Percentiles rank a stretch among this genome's conserved stretches.
These are phyloP conservation scores for Proisotoma minuta DNA, from an alignment of 2,888 invertebrate species.

Conservation along the genomic window DNA sequence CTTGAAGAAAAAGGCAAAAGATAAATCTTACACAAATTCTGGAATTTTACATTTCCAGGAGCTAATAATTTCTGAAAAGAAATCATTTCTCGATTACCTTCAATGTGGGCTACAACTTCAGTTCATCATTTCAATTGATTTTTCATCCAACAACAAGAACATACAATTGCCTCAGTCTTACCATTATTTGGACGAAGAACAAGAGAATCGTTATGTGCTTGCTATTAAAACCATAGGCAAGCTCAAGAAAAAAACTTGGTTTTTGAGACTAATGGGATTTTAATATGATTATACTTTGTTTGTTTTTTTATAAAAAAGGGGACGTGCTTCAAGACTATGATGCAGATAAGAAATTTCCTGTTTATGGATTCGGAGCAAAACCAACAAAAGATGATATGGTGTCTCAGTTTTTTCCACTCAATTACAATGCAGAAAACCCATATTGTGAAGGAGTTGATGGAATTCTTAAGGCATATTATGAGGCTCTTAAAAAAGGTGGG, in stretches of 20 bases:
- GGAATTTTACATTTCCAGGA: conserved; percentile 53
- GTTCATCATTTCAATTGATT: conserved; percentile 51
- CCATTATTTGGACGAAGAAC: conserved; percentile 52
- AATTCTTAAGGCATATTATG: conserved; percentile 53
- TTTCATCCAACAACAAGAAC: conserved; percentile 49
- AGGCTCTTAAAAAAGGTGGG: conserved; percentile 50
- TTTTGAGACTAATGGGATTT: too few species aligned
- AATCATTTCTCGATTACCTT: conserved; percentile 55
- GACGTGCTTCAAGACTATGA: conserved; percentile 53
- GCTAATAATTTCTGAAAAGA: conserved; percentile 44
- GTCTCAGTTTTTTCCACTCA: conserved; percentile 54
- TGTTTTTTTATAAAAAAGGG: conserved; percentile 16
- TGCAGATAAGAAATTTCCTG: conserved; percentile 46
- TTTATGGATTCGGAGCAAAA: conserved; percentile 54
- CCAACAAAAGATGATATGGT: conserved; percentile 52
- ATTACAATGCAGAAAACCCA: conserved; percentile 53
- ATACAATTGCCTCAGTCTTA: conserved; percentile 37
- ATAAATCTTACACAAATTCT: conserved; percentile 54
- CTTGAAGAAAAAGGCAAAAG: conserved; percentile 54
- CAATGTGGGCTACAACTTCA: conserved; percentile 51
- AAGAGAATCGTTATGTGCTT: conserved; percentile 54
- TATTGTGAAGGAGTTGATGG: conserved; percentile 51
- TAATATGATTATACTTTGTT: neutral
- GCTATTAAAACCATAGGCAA: conserved; percentile 54
- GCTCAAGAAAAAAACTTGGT: conserved; percentile 50